Conservation (phyloP, 2,797 vertebrate species). For the Buphagus erythrorhynchus region DNA sequence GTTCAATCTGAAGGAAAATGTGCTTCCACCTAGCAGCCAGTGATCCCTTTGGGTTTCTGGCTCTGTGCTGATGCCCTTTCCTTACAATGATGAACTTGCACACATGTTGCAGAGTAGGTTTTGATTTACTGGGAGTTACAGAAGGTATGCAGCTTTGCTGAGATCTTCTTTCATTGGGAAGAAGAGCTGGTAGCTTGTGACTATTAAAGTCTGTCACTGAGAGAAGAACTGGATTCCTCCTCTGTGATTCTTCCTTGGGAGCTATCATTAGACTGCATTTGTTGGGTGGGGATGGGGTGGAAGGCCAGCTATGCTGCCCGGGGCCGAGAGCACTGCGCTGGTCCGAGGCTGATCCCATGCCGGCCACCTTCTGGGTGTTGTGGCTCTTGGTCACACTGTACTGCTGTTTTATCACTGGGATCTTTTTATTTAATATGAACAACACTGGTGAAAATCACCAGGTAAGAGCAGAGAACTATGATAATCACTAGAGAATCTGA, state of each 20-base stretch:
- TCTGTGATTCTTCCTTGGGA: not conserved
- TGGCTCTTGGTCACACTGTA: not conserved
- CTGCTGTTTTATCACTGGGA: not conserved
- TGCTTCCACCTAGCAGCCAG: not conserved
- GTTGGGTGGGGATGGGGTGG: not conserved
- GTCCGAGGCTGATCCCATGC: accelerated
- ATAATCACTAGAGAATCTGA: not conserved
- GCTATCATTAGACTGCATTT: not conserved
- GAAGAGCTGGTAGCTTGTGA: not conserved
- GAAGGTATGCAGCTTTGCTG: not conserved
- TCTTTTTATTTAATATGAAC: not conserved
- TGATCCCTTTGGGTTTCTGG: not conserved
- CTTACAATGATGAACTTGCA: not conserved
- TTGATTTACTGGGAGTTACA: not conserved
- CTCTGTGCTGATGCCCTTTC: not conserved
- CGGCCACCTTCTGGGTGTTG: not conserved
- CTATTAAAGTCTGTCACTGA: not conserved
- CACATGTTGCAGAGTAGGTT: not conserved
- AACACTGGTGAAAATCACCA: not conserved
- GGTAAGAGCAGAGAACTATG: not conserved
- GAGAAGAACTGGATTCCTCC: not conserved
- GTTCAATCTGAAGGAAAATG: not conserved
- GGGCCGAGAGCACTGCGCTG: not conserved
- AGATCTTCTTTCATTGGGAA: not conserved
- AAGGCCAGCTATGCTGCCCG: not conserved